A percentile compares a stretch with the other conserved stretches of the same genome.
These are phyloP conservation scores for Lasioglossum baleicum DNA, from an alignment of 1,140 invertebrate genomes.

Conservation along the genomic window DNA sequence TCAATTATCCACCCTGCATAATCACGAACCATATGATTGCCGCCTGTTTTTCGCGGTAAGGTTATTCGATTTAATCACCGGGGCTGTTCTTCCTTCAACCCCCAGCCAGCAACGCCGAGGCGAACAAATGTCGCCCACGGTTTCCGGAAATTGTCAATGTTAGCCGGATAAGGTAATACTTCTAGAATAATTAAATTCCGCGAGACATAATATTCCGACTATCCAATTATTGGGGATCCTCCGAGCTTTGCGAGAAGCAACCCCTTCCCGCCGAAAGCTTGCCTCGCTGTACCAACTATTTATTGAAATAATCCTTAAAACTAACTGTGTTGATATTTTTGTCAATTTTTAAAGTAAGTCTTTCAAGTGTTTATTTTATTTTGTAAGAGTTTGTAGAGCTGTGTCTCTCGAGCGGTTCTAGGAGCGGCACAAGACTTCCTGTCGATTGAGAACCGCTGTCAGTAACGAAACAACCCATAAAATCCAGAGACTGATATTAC, in stretches of 20 bases:
- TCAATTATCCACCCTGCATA: conserved; percentile 69
- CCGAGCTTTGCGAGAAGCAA: background rate
- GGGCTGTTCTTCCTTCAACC: conserved; percentile 10
- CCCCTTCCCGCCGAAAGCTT: background rate
- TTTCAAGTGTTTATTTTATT: too few species aligned
- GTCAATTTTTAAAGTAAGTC: too few species aligned
- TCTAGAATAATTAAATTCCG: background rate
- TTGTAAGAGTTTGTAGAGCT: too few species aligned
- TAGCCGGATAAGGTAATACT: background rate
- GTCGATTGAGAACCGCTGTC: conserved; percentile 42
- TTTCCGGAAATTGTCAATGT: conserved; percentile 14
- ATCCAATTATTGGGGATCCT: background rate
- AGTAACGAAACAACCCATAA: conserved; percentile 58
- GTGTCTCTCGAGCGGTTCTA: too few species aligned
- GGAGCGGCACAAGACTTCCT: background rate
- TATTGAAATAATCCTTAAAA: too few species aligned
- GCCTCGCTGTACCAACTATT: background rate
- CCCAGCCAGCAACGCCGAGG: background rate
- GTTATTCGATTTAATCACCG: conserved; percentile 24
- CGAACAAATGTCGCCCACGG: background rate
- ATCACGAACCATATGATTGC: conserved; percentile 67
- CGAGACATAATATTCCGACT: background rate
- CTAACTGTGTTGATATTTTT: too few species aligned
- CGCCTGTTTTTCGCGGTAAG: conserved; percentile 54
- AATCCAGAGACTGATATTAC: conserved; percentile 57